Base-by-base conservation (phyloP, 2,797 vertebrate genomes). In the Thripadectes ignobilis region DNA sequence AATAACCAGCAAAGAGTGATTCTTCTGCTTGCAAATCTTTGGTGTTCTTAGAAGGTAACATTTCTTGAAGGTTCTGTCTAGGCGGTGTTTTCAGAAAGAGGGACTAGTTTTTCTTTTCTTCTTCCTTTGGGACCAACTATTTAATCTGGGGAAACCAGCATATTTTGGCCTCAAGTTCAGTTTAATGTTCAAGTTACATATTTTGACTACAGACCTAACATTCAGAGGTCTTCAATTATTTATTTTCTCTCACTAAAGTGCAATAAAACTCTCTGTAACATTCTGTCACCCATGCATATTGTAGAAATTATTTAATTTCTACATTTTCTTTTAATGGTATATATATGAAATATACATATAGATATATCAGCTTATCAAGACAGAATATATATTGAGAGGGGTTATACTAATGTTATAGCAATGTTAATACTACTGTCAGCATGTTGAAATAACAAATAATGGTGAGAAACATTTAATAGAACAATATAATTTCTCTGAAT, bases 21-120 rank as follows among this genome's bases (percentile, higher is more conserved):
- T 62, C 20, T 51, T 72, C 29, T 43, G 3, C 23, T 63, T 84
- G n/a, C 8, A 58, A 29, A 65, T 55, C 19, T 58, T 88, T 0
- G 2, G 5, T 1, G 0, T 39, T 85, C 49, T 78, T 34, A 75
- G 32, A 75, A 7, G 14, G 17, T 61, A 89, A 49, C 0, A 9
- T 41, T 62, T 65, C 16, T 6, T 54, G 15, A n/a, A 58, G 32
- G 10, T 51, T 78, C 19, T 69, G 15, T 73, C 21, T 67, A 73
- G 16, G 21, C 34, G 5, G 0, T n/a, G 12, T 55, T 83, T 83
- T 55, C 39, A 66, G 69, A 71, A 84, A 77, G 46, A 67, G 19
- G 1, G 30, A 55, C 9, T 52, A 57, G 7, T n/a, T 81, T 6
- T 41, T 49, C 9, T 52, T 62, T 61, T 26, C 49, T 69, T 51